Evolutionary conservation across 2,113 vertebrate species (phyloP).

Genomic region (Chaetorhynchus papuensis): DNA sequence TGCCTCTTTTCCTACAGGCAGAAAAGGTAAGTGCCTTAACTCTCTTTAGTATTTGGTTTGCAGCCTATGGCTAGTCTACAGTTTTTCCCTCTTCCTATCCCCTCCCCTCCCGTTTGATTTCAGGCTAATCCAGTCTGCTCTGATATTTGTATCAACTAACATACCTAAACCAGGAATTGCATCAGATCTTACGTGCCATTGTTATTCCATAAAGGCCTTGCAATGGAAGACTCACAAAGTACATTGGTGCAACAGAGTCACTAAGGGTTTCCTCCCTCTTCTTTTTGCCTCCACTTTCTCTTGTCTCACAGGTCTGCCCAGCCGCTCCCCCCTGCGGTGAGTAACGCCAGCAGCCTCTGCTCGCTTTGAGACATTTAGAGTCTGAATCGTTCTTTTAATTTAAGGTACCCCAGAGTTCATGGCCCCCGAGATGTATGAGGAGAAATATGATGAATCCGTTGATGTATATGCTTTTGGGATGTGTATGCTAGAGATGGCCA

Average conservation of each 20-base stretch:
- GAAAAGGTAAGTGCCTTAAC: constrained; percentile 57
- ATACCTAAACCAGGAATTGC: not conserved
- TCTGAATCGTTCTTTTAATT: constrained; percentile 90
- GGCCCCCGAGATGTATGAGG: constrained; percentile 99
- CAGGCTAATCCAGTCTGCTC: not conserved
- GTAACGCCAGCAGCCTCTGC: constrained; percentile 79
- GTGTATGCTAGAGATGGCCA: constrained; percentile 99
- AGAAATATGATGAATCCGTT: constrained; percentile 98
- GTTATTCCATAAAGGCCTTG: constrained; percentile 77
- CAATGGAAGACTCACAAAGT: constrained; percentile 80
- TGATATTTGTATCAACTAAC: not conserved
- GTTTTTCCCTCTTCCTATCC: not conserved
- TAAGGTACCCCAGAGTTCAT: constrained; percentile 99
- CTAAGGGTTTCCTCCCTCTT: constrained; percentile 82
- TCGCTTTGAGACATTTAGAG: constrained; percentile 84
- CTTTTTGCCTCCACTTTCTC: constrained; percentile 72
- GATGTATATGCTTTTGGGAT: constrained; percentile 99
- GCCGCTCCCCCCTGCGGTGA: constrained; percentile 76
- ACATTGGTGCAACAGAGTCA: constrained; percentile 79
- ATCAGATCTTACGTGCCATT: not conserved
- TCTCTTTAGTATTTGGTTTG: constrained; percentile 58
- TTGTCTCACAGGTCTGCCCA: constrained; percentile 65
- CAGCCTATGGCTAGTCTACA: constrained; percentile 76
- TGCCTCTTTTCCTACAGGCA: constrained; percentile 16
- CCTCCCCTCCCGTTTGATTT: constrained; percentile 34